Percentiles rank a stretch among this genome's conserved stretches.
These are phyloP conservation scores for Enteromius radiatus DNA, from an alignment of 2,797 vertebrate species.

Conservation along the genomic window DNA sequence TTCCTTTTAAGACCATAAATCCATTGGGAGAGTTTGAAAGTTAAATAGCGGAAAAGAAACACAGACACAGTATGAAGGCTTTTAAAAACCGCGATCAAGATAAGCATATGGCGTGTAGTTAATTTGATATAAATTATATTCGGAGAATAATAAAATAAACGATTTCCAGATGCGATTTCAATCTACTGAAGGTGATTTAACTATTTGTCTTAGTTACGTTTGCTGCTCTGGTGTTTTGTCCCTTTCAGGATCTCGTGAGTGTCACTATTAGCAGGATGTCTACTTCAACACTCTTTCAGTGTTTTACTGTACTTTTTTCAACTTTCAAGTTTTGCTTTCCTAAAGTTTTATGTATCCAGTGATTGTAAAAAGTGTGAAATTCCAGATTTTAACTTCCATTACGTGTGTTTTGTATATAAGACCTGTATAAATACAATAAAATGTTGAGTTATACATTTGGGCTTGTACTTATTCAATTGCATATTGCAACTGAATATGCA, in stretches of 20 bases:
- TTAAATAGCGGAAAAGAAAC: conserved; percentile 15
- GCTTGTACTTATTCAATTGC: background rate
- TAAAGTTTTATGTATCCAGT: conserved; percentile 43
- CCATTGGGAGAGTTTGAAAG: conserved; percentile 8
- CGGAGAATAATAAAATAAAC: background rate
- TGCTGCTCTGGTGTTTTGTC: conserved; percentile 42
- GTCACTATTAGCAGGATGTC: conserved; percentile 48
- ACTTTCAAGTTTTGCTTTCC: conserved; percentile 24
- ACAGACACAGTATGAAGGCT: background rate
- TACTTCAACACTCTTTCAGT: conserved; percentile 26
- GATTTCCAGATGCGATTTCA: conserved; percentile 26
- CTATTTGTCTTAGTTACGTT: too few species aligned
- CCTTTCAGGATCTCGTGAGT: conserved; percentile 7
- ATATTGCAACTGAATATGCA: background rate
- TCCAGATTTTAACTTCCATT: conserved; percentile 63
- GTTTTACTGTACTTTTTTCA: conserved; percentile 44
- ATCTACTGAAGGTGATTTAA: conserved; percentile 38
- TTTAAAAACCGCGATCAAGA: background rate
- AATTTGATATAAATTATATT: background rate
- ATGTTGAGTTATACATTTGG: conserved; percentile 44
- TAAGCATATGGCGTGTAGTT: background rate
- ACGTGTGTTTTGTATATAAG: conserved; percentile 79
- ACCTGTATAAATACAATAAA: conserved; percentile 81
- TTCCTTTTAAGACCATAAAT: conserved; percentile 27
- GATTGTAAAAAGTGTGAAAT: conserved; percentile 65